A percentile compares a stretch with the other conserved stretches of the same genome.
phyloP scores from a whole-genome alignment of 2,888 invertebrate species.

The Leptogaster cylindrica region DNA sequence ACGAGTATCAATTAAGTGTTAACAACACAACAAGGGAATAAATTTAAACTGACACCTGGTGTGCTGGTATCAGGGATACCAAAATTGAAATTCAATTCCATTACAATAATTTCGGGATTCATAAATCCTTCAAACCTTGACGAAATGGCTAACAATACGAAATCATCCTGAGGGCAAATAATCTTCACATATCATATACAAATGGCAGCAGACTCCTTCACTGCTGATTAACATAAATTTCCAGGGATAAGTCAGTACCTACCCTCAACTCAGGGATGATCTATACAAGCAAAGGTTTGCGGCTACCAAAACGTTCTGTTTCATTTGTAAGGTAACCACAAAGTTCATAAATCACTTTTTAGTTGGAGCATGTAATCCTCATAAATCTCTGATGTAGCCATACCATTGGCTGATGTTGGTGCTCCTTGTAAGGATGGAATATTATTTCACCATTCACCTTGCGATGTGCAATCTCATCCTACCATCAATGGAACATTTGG shows the following conservation, averaged over 20 bases:
- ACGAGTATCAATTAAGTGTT: too few species aligned
- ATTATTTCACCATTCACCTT: constrained; percentile 11
- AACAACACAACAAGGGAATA: too few species aligned
- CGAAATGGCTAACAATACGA: too few species aligned
- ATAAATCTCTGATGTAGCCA: constrained; percentile 37
- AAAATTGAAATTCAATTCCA: too few species aligned
- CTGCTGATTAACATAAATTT: constrained; percentile 33
- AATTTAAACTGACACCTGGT: too few species aligned
- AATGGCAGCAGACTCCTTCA: constrained; percentile 29
- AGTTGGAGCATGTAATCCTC: constrained; percentile 38
- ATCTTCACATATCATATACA: constrained; percentile 2
- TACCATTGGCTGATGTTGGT: constrained; percentile 13
- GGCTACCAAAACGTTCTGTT: constrained; percentile 29
- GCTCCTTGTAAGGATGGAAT: constrained; percentile 34
- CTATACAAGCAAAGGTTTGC: constrained; percentile 3
- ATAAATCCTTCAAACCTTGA: too few species aligned
- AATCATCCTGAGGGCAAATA: constrained; percentile 17
- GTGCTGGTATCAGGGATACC: too few species aligned
- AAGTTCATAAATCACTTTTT: constrained; percentile 38
- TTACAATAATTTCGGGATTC: too few species aligned
- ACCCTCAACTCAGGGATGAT: constrained; percentile 6
- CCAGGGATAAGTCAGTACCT: constrained; percentile 21
- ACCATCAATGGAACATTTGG: constrained; percentile 27
- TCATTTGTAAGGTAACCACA: constrained; percentile 39
- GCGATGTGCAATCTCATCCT: constrained; percentile 31